phyloP scores from a whole-genome alignment of 2,888 invertebrate species.

The Cremastinae sp. region DNA sequence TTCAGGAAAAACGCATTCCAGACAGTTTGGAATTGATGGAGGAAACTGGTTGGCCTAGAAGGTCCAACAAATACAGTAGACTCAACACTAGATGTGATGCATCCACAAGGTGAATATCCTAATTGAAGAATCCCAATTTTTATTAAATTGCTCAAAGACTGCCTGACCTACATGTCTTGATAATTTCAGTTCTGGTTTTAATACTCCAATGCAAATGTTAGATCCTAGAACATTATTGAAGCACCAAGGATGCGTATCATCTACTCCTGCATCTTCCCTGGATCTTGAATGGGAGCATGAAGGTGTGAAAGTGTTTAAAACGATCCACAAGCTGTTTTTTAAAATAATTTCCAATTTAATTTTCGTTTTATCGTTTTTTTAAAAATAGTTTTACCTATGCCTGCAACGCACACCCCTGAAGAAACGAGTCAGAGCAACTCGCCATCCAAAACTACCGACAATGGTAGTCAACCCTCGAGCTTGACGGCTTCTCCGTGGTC shows the following conservation, averaged over 20 bases:
- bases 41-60: constrained; percentile 72
- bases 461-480: constrained; percentile 75
- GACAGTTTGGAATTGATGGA: constrained; percentile 74
- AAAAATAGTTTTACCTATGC: constrained; percentile 68
- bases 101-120: constrained; percentile 70
- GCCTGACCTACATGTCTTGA: background rate
- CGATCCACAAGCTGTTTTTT: too few species aligned
- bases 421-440: constrained; percentile 67
- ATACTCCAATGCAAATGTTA: constrained; percentile 84
- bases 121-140: background rate
- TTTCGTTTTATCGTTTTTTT: constrained; percentile 8
- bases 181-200: constrained; percentile 77
- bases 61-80: constrained; percentile 72
- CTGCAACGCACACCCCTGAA: constrained; percentile 64
- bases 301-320: constrained; percentile 69
- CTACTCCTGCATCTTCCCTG: constrained; percentile 85
- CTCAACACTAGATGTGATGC: constrained; percentile 70
- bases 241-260: constrained; percentile 79
- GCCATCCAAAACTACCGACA: constrained; percentile 68
- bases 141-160: background rate
- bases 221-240: constrained; percentile 82
- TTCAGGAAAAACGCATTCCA: constrained; percentile 72
- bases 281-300: constrained; percentile 89
- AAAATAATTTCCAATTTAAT: background rate
- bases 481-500: constrained; percentile 82